Conservation (phyloP, 2,888 invertebrate genomes). For the Troides oblongomaculatus region DNA sequence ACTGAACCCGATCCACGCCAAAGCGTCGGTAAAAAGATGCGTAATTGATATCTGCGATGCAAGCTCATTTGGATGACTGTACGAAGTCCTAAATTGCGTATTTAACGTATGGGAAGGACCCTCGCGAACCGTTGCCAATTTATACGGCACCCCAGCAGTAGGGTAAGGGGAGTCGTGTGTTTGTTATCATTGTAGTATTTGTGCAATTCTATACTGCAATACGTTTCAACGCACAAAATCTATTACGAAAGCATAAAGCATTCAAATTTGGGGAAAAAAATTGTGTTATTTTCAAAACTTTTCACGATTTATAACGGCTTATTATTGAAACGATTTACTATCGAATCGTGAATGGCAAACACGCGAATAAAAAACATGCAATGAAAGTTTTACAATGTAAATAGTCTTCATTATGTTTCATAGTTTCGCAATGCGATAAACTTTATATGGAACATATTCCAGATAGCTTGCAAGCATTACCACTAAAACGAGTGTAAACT, state of each 20-base stretch:
- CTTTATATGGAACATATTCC: constrained; percentile 10
- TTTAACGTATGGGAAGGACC: constrained; percentile 75
- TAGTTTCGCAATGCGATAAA: constrained; percentile 4
- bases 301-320: not conserved
- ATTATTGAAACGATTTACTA: not conserved
- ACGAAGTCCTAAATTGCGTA: constrained; percentile 73
- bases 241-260: constrained; percentile 5
- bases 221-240: constrained; percentile 31
- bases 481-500: constrained; percentile 51
- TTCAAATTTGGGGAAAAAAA: not conserved
- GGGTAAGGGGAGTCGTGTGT: constrained; percentile 47
- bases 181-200: constrained; percentile 65
- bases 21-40: constrained; percentile 59
- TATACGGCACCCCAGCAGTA: constrained; percentile 49
- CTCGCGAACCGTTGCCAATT: constrained; percentile 74
- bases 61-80: constrained; percentile 76
- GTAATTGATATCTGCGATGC: constrained; percentile 75
- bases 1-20: constrained; percentile 52
- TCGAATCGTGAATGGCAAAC: too few relatives aligned
- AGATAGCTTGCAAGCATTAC: constrained; percentile 24
- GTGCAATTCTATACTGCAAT: constrained; percentile 47
- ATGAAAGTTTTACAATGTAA: not conserved
- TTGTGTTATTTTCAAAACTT: not conserved
- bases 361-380: not conserved
- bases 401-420: not conserved